phyloP scores from a whole-genome alignment of 2,888 invertebrate species.

The Archips crataeganus region DNA sequence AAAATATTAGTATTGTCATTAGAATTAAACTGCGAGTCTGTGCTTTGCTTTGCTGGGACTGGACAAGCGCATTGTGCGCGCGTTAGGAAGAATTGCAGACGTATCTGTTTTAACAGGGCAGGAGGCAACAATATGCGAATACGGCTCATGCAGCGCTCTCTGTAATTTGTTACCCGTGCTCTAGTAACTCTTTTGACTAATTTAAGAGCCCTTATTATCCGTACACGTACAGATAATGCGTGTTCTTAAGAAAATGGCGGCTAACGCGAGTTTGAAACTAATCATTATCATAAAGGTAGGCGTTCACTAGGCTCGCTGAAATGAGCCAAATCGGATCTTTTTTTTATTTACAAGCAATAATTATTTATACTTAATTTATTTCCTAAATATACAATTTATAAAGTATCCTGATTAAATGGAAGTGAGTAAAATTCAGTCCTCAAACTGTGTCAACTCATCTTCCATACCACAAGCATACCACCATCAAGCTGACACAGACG shows the following conservation, averaged over 20 bases:
- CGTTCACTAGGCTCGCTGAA: too few species aligned
- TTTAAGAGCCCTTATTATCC: constrained; percentile 25
- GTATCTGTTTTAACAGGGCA: neutral
- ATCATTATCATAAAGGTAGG: too few species aligned
- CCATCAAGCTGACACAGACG: neutral
- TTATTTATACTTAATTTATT: too few species aligned
- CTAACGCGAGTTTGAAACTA: neutral
- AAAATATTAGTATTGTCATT: too few species aligned
- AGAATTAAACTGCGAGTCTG: too few species aligned
- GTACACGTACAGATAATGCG: neutral
- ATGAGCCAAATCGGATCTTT: too few species aligned
- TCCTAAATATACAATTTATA: too few species aligned
- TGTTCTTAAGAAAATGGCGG: constrained; percentile 3
- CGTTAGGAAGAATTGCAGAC: neutral
- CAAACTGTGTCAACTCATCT: too few species aligned
- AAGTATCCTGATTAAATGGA: too few species aligned
- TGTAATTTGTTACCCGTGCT: constrained; percentile 38
- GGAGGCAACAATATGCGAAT: constrained; percentile 10
- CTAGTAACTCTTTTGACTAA: constrained; percentile 34
- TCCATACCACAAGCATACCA: too few species aligned
- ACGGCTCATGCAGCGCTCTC: constrained; percentile 21
- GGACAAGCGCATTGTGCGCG: neutral
- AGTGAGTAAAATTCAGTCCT: too few species aligned
- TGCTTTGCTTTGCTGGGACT: neutral
- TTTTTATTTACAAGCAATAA: too few species aligned